phyloP scores from a whole-genome alignment of 2,888 invertebrate species.

The Chelonus formosanus region DNA sequence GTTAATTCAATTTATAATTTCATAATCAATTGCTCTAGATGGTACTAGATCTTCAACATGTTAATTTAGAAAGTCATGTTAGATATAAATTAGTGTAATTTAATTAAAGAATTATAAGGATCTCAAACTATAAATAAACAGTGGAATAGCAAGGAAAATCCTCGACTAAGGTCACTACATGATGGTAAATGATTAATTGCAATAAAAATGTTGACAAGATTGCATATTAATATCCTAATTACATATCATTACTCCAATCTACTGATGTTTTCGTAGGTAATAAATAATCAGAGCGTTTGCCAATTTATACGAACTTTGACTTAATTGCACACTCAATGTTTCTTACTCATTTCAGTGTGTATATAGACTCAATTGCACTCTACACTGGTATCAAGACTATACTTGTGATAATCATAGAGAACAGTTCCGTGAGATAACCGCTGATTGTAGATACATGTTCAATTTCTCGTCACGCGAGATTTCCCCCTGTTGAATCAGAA shows the following conservation, averaged over 20 bases:
- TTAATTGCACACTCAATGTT: constrained; percentile 38
- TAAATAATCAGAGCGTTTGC: constrained; percentile 39
- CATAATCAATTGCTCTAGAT: no score
- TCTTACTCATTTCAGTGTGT: no score
- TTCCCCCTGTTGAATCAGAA: constrained; percentile 6
- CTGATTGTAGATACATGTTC: constrained; percentile 33
- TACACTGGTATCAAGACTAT: constrained; percentile 39
- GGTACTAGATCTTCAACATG: no score
- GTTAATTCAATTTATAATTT: no score
- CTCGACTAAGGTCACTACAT: constrained; percentile 26
- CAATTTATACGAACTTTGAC: constrained; percentile 33
- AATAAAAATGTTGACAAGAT: constrained; percentile 38
- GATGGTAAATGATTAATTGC: constrained; percentile 41
- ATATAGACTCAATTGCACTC: neutral
- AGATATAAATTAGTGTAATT: no score
- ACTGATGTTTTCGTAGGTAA: constrained; percentile 37
- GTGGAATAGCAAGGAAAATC: no score
- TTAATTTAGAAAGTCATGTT: no score
- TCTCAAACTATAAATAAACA: no score
- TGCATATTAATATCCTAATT: constrained; percentile 40
- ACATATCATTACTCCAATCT: constrained; percentile 38
- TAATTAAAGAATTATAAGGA: no score
- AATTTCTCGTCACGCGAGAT: constrained; percentile 42
- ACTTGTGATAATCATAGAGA: constrained; percentile 43
- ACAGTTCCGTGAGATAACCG: constrained; percentile 36